phyloP scores from a whole-genome alignment of 1,140 invertebrate species.

The Danaus plexippus region DNA sequence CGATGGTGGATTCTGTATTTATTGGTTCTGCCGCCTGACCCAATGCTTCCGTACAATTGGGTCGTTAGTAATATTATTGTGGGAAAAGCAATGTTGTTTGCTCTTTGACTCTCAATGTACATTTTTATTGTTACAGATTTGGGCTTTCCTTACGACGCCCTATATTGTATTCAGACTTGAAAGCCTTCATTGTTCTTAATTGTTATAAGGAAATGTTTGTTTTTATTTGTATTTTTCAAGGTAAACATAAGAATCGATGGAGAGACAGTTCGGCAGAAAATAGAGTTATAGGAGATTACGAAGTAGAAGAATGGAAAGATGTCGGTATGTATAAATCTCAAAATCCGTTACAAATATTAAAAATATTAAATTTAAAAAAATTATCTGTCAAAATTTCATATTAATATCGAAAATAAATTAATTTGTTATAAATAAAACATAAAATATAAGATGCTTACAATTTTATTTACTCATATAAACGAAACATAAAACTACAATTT shows the following conservation, averaged over 20 bases:
- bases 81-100: constrained; percentile 66
- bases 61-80: constrained; percentile 70
- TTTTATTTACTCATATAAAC: too few relatives aligned
- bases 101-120: constrained; percentile 60
- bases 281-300: constrained; percentile 72
- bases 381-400: too few relatives aligned
- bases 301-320: constrained; percentile 75
- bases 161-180: constrained; percentile 44
- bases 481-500: background rate
- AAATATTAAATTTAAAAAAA: too few relatives aligned
- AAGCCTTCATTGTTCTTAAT: constrained; percentile 24
- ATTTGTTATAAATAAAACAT: too few relatives aligned
- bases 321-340: constrained; percentile 55
- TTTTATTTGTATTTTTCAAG: constrained; percentile 27
- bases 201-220: constrained; percentile 17
- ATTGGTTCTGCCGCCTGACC: constrained; percentile 58
- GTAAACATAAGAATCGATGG: constrained; percentile 60
- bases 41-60: constrained; percentile 65
- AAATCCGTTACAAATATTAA: too few relatives aligned
- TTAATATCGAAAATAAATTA: too few relatives aligned
- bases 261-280: constrained; percentile 63
- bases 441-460: too few relatives aligned
- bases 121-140: constrained; percentile 62
- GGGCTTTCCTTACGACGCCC: constrained; percentile 42
- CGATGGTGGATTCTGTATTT: constrained; percentile 65